A percentile compares a stretch with the other conserved stretches of the same genome.
Evolutionary conservation across 2,797 vertebrate genomes (phyloP).

Genomic region (Aplochiton taeniatus): DNA sequence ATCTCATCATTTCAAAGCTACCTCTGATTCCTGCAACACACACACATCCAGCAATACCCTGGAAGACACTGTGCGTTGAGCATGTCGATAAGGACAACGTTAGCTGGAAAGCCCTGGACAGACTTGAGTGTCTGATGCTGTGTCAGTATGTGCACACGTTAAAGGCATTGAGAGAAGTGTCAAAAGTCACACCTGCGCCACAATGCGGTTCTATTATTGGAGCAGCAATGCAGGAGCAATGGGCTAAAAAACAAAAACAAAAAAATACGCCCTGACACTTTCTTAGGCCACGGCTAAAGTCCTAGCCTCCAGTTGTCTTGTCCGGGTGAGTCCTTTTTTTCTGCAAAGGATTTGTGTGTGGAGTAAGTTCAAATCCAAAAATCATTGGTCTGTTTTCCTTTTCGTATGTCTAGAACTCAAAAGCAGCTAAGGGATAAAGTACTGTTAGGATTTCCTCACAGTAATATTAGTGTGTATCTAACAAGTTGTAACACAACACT

Average conservation of each 20-base stretch:
- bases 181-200: too few relatives aligned
- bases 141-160: too few relatives aligned
- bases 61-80: too few relatives aligned
- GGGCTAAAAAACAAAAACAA: too few relatives aligned
- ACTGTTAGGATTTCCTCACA: constrained; percentile 74
- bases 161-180: too few relatives aligned
- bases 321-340: constrained; percentile 31
- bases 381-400: constrained; percentile 62
- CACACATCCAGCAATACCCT: constrained; percentile 57
- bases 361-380: constrained; percentile 67
- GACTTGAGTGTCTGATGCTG: too few relatives aligned
- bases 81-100: too few relatives aligned
- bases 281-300: too few relatives aligned
- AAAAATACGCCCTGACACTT: too few relatives aligned
- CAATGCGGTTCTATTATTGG: too few relatives aligned
- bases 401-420: constrained; percentile 69
- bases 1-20: constrained; percentile 88
- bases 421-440: constrained; percentile 80
- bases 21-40: constrained; percentile 87
- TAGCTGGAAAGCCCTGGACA: too few relatives aligned
- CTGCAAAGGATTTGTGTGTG: constrained; percentile 48
- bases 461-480: constrained; percentile 73
- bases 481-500: constrained; percentile 60
- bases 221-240: constrained; percentile 54
- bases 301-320: constrained; percentile 19